Evolutionary conservation across 2,888 invertebrate species (phyloP).

Genomic region (Leptinotarsa tumamoca): DNA sequence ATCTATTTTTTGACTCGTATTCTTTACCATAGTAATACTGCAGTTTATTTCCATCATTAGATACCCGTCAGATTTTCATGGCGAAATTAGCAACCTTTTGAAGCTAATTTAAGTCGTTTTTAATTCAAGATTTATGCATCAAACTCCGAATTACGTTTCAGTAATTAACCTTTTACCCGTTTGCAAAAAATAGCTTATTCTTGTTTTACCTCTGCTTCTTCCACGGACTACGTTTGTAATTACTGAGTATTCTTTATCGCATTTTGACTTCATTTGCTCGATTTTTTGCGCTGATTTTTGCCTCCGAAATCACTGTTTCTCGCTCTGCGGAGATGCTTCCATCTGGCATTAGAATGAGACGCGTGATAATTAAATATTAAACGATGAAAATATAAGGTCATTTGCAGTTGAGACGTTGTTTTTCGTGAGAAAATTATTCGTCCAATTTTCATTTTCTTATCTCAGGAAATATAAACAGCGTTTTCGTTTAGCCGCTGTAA

Average conservation of each 20-base stretch:
- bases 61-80: not conserved
- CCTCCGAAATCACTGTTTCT: constrained; percentile 41
- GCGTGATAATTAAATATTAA: constrained; percentile 51
- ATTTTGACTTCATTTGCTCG: constrained; percentile 55
- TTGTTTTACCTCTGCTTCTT: constrained; percentile 39
- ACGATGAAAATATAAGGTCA: constrained; percentile 51
- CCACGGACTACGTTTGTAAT: constrained; percentile 53
- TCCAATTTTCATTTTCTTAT: constrained; percentile 44
- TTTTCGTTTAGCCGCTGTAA: constrained; percentile 6
- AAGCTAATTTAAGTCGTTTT: constrained; percentile 60
- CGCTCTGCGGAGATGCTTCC: constrained; percentile 26
- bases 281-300: constrained; percentile 47
- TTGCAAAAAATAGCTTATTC: constrained; percentile 40
- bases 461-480: constrained; percentile 33
- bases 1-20: not conserved
- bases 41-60: not conserved
- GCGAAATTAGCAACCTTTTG: constrained; percentile 45
- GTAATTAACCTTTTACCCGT: constrained; percentile 51
- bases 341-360: constrained; percentile 36
- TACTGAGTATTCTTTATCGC: constrained; percentile 64
- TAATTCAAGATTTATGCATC: constrained; percentile 58
- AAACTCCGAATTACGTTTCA: constrained; percentile 52
- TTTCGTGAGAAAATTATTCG: constrained; percentile 44
- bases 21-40: not conserved
- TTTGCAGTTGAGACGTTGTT: constrained; percentile 49